Percentiles rank a stretch among this genome's conserved stretches.
These are phyloP conservation scores for Anolis sagrei DNA, from an alignment of 2,113 vertebrate genomes.

Conservation along the genomic window DNA sequence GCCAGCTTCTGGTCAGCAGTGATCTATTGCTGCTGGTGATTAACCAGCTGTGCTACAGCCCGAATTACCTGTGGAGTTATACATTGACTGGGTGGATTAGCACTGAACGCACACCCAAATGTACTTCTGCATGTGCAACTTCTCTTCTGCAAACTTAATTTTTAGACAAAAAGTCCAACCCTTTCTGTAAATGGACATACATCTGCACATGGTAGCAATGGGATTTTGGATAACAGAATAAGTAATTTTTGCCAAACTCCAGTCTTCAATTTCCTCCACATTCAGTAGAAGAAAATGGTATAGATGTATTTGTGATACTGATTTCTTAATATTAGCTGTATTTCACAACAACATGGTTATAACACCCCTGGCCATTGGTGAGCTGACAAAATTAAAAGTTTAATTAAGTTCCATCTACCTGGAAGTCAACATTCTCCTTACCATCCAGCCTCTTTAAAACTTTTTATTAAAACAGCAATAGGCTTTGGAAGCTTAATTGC, in stretches of 20 bases:
- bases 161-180: too few species aligned
- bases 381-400: not conserved
- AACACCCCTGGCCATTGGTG: not conserved
- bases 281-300: not conserved
- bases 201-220: too few species aligned
- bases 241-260: not conserved
- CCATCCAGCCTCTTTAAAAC: not conserved
- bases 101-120: too few species aligned
- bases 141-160: too few species aligned
- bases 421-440: not conserved
- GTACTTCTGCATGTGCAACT: too few species aligned
- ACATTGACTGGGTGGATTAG: too few species aligned
- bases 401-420: not conserved
- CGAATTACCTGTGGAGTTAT: too few species aligned
- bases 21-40: too few species aligned
- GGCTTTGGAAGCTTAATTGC: constrained; percentile 4
- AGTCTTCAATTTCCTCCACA: not conserved
- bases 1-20: too few species aligned
- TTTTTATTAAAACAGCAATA: constrained; percentile 21
- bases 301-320: not conserved
- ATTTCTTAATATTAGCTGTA: not conserved
- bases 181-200: too few species aligned
- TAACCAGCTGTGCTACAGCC: too few species aligned
- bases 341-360: not conserved
- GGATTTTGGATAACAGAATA: not conserved